Percentiles rank a stretch among this genome's conserved stretches.
Evolutionary conservation across 1,140 invertebrate species (phyloP).

Genomic region (Drosophila neocordata): DNA sequence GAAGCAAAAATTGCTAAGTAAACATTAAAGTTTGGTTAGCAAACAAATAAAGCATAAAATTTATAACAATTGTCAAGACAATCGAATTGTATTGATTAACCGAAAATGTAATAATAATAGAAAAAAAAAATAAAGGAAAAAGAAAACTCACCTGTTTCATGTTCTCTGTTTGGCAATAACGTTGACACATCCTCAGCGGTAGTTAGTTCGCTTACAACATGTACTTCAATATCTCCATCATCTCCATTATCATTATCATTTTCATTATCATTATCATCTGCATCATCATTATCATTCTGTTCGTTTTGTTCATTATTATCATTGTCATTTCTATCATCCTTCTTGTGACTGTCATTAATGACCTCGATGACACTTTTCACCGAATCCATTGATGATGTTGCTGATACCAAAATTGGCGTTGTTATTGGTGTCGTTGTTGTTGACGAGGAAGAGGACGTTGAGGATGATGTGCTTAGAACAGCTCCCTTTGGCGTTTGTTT

Average conservation of each 20-base stretch:
- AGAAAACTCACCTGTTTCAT: constrained; percentile 60
- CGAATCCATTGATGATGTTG: constrained; percentile 78
- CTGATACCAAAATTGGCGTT: constrained; percentile 73
- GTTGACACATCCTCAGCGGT: constrained; percentile 57
- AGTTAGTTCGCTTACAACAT: constrained; percentile 19
- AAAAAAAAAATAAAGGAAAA: constrained; percentile 15
- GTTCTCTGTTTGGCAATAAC: constrained; percentile 61
- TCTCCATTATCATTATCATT: constrained; percentile 16
- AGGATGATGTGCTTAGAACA: constrained; percentile 57
- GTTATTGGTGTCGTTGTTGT: constrained; percentile 57
- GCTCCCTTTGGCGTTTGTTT: constrained; percentile 21
- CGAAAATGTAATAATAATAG: not conserved
- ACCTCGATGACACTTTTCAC: constrained; percentile 80
- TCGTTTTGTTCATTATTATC: no score
- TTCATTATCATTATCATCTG: constrained; percentile 11
- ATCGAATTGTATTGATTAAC: no score
- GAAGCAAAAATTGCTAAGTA: not conserved
- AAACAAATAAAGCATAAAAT: not conserved
- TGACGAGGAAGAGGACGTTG: constrained; percentile 51
- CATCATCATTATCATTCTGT: constrained; percentile 15
- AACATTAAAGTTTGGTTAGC: no score
- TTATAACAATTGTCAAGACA: no score
- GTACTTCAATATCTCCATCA: constrained; percentile 14
- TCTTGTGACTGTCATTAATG: constrained; percentile 50
- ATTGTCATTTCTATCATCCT: constrained; percentile 15